Percentiles rank a stretch among this genome's conserved stretches.
Evolutionary conservation across 2,888 invertebrate genomes (phyloP).

Genomic region (Melitaea athalia): DNA sequence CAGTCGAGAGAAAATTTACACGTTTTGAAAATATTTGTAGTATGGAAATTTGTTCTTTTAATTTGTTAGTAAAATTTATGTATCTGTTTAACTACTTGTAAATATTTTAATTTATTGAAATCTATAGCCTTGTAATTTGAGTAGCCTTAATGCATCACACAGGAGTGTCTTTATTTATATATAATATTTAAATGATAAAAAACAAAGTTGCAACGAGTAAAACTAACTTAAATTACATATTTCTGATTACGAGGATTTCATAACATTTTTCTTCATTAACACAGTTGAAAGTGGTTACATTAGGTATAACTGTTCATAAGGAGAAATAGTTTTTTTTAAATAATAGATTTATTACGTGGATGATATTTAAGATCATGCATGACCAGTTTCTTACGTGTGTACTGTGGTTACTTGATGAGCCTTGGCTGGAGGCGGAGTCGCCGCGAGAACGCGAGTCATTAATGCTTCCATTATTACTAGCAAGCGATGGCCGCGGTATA

Average conservation of each 20-base stretch:
- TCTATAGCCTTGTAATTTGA: neutral
- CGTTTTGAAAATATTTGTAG: neutral
- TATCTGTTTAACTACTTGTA: neutral
- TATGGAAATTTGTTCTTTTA: no score
- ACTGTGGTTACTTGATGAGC: constrained; percentile 86
- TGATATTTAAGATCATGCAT: neutral
- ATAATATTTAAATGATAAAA: no score
- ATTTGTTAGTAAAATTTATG: no score
- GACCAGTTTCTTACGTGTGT: constrained; percentile 85
- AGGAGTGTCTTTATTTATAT: neutral
- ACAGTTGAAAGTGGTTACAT: neutral
- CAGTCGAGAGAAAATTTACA: neutral
- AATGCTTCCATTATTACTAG: constrained; percentile 65
- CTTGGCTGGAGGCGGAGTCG: constrained; percentile 85
- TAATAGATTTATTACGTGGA: neutral
- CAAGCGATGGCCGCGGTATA: constrained; percentile 91
- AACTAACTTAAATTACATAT: no score
- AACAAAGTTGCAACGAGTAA: no score
- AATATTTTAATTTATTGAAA: neutral
- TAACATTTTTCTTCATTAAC: no score
- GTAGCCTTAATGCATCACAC: neutral
- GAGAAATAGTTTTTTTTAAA: neutral
- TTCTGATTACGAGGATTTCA: no score
- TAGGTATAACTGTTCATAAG: neutral
- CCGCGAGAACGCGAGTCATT: constrained; percentile 72